phyloP scores from a whole-genome alignment of 37 sponge, comb jelly and placozoan species.

The Diacarnus erythraeanus region DNA sequence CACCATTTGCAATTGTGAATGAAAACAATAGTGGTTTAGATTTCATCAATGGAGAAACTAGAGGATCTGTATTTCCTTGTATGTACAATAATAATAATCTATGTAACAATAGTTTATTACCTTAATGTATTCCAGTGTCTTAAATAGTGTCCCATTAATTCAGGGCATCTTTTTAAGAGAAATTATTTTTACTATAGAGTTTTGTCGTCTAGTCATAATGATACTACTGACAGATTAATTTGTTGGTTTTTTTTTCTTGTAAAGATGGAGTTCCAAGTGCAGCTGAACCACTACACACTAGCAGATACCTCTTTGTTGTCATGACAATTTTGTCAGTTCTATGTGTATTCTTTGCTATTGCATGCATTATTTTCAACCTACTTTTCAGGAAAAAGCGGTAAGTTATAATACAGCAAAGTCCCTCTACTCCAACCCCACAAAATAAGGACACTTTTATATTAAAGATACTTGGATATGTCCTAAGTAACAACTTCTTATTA shows the following conservation, averaged over 20 bases:
- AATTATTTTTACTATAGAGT: background rate
- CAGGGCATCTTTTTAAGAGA: background rate
- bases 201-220: background rate
- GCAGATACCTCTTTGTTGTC: slow-evolving; percentile 7
- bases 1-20: slow-evolving; percentile 15
- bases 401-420: no score
- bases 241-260: background rate
- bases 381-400: slow-evolving; percentile 46
- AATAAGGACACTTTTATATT: no score
- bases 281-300: slow-evolving; percentile 6
- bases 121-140: no score
- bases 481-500: no score
- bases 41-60: background rate
- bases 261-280: slow-evolving; percentile 22
- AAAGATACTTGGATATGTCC: no score
- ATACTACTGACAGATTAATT: background rate
- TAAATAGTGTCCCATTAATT: no score
- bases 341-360: slow-evolving; percentile 32
- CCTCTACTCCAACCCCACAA: no score
- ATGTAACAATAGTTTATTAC: no score
- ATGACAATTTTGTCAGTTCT: slow-evolving; percentile 14
- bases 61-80: slow-evolving; percentile 19
- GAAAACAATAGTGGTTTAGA: background rate
- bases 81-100: no score
- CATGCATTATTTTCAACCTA: slow-evolving; percentile 48